A percentile compares a stretch with the other conserved stretches of the same genome.
Conservation (phyloP, 1,140 invertebrate genomes). For the Zaprionus africanus region DNA sequence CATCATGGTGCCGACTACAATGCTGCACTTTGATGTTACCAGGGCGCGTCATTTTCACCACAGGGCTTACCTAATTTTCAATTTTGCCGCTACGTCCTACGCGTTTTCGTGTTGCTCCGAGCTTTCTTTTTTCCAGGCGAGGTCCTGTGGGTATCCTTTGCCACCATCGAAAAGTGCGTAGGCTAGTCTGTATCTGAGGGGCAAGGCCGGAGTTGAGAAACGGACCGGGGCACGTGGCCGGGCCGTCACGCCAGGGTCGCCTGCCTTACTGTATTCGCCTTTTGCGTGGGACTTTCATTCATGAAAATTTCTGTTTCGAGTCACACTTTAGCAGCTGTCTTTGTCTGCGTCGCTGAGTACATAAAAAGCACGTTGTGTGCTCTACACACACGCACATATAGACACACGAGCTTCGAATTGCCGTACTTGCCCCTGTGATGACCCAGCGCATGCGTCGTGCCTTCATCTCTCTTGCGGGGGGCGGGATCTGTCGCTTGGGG, state of each 20-base stretch:
- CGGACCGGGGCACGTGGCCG: background rate
- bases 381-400: background rate
- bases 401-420: constrained; percentile 25
- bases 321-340: constrained; percentile 50
- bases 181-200: constrained; percentile 8
- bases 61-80: constrained; percentile 53
- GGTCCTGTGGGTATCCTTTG: constrained; percentile 7
- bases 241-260: background rate
- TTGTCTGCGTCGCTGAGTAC: constrained; percentile 33
- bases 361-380: constrained; percentile 47
- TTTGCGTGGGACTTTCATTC: constrained; percentile 83
- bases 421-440: constrained; percentile 6
- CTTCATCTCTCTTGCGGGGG: constrained; percentile 17
- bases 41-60: constrained; percentile 48
- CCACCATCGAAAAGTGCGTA: constrained; percentile 26
- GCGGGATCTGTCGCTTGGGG: constrained; percentile 26
- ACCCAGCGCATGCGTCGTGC: constrained; percentile 53
- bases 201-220: background rate
- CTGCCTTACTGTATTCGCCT: constrained; percentile 40
- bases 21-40: constrained; percentile 52
- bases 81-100: constrained; percentile 49
- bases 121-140: constrained; percentile 41
- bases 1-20: background rate
- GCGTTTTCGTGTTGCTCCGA: constrained; percentile 15
- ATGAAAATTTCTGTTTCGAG: constrained; percentile 74